phyloP scores from a whole-genome alignment of 1,140 invertebrate genomes.

The Nebria ingens region DNA sequence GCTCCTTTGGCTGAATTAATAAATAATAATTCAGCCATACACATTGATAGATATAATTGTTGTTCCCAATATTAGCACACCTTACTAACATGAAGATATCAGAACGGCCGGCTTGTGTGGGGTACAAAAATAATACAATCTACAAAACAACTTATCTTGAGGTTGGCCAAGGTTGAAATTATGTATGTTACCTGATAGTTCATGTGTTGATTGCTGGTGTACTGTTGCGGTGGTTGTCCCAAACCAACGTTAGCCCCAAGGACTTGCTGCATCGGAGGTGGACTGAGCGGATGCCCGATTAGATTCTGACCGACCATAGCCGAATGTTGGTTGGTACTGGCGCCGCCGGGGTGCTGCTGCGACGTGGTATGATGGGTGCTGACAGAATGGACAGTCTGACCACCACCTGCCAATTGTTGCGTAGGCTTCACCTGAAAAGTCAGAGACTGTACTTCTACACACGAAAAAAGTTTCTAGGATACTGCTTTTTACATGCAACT shows the following conservation, averaged over 20 bases:
- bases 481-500: too few relatives aligned
- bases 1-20: too few relatives aligned
- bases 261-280: slow-evolving; percentile 40
- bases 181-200: slow-evolving; percentile 43
- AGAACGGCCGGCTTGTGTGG: too few relatives aligned
- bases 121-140: not conserved
- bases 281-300: slow-evolving; percentile 49
- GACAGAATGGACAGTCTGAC: slow-evolving; percentile 24
- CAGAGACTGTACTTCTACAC: slow-evolving; percentile 43
- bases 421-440: slow-evolving; percentile 60
- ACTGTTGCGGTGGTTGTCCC: slow-evolving; percentile 30
- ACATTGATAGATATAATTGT: too few relatives aligned
- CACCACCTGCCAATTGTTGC: slow-evolving; percentile 47
- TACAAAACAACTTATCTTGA: not conserved
- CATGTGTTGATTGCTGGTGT: slow-evolving; percentile 41
- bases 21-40: too few relatives aligned
- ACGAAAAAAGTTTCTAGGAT: not conserved
- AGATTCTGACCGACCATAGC: slow-evolving; percentile 39
- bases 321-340: slow-evolving; percentile 27
- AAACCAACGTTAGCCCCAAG: slow-evolving; percentile 27
- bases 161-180: not conserved
- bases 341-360: slow-evolving; percentile 31
- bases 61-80: too few relatives aligned
- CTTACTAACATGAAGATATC: not conserved
- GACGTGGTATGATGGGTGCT: slow-evolving; percentile 13